Conservation (phyloP, 2,888 invertebrate species). For the Allygus modestus region DNA sequence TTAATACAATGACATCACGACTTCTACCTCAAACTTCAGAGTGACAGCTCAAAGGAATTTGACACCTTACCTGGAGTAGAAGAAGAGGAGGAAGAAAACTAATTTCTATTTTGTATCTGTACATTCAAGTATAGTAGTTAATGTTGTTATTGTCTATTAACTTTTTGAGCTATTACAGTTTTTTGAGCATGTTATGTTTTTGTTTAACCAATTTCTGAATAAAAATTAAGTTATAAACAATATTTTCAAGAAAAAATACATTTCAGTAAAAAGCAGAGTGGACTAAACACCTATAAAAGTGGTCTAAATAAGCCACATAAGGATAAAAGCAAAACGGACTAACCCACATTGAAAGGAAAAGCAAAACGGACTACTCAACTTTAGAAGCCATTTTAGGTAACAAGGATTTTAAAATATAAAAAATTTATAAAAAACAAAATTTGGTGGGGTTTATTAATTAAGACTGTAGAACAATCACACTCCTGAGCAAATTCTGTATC, state of each 20-base stretch:
- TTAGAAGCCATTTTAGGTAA: too few relatives aligned
- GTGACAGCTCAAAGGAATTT: too few relatives aligned
- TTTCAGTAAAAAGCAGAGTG: constrained; percentile 30
- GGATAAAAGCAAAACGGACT: constrained; percentile 29
- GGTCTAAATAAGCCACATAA: constrained; percentile 33
- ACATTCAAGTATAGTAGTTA: too few relatives aligned
- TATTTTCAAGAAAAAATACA: constrained; percentile 15
- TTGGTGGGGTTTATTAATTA: not conserved
- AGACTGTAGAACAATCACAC: too few relatives aligned
- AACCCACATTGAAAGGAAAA: not conserved
- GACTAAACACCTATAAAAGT: too few relatives aligned
- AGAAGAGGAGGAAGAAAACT: constrained; percentile 10
- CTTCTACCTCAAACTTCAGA: not conserved
- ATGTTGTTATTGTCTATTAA: too few relatives aligned
- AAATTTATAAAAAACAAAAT: constrained; percentile 1
- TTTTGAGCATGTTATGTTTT: too few relatives aligned
- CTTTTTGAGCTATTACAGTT: too few relatives aligned
- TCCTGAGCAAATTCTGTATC: not conserved
- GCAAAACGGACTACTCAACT: too few relatives aligned
- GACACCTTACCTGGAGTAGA: constrained; percentile 6
- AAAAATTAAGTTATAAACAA: not conserved
- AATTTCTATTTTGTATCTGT: too few relatives aligned
- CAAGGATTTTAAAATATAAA: not conserved
- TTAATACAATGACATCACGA: constrained; percentile 13
- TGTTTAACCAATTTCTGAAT: too few relatives aligned